These are phyloP conservation scores for Musca vetustissima DNA, from an alignment of 1,140 invertebrate genomes.

Conservation along the genomic window DNA sequence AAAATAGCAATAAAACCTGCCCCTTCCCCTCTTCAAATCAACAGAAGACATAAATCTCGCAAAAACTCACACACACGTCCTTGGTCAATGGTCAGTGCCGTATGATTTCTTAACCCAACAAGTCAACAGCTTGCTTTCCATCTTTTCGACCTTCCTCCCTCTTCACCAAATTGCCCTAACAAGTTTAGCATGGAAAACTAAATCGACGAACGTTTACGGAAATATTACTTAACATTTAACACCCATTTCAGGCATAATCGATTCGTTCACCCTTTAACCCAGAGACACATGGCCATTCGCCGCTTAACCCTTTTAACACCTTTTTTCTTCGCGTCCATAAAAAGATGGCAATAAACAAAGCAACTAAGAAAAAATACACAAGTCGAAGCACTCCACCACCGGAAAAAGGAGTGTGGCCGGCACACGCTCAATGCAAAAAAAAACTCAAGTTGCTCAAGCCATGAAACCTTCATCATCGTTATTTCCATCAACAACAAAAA, in stretches of 20 bases:
- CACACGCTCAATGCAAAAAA: conserved; percentile 25
- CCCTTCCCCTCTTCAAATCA: too few species aligned
- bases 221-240: conserved; percentile 39
- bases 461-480: conserved; percentile 3
- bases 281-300: not conserved
- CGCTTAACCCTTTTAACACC: conserved; percentile 17
- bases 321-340: not conserved
- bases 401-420: conserved; percentile 8
- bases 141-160: too few species aligned
- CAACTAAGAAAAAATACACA: too few species aligned
- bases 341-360: too few species aligned
- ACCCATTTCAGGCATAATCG: conserved; percentile 28
- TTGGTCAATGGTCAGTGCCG: too few species aligned
- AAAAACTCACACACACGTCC: too few species aligned
- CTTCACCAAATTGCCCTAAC: conserved; percentile 13
- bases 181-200: conserved; percentile 26
- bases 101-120: too few species aligned
- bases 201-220: conserved; percentile 24
- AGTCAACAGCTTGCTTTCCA: too few species aligned
- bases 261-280: conserved; percentile 14
- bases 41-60: too few species aligned
- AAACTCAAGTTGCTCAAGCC: too few species aligned
- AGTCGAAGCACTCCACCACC: too few species aligned
- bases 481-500: not conserved
- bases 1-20: too few species aligned